Percentiles rank a stretch among this genome's conserved stretches.
phyloP scores from a whole-genome alignment of 2,797 vertebrate species.

The Semaprochilodus insignis region DNA sequence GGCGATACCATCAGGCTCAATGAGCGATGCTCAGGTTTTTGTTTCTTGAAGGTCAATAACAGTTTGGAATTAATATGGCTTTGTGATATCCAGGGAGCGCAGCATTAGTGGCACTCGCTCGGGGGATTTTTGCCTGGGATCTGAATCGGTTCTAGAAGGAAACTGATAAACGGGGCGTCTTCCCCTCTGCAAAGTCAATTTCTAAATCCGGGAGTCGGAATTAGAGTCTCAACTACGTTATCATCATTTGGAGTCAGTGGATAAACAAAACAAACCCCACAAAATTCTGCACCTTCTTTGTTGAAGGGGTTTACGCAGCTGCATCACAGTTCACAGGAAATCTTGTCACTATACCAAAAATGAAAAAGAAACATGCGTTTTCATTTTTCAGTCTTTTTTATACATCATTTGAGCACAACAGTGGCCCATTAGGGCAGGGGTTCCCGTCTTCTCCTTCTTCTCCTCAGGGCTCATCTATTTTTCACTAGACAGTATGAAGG shows the following conservation, averaged over 20 bases:
- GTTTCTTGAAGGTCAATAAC: slow-evolving; percentile 58
- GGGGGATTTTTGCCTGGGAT: slow-evolving; percentile 31
- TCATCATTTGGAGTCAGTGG: slow-evolving; percentile 28
- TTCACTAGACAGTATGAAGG: too few relatives aligned
- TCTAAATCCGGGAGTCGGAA: slow-evolving; percentile 37
- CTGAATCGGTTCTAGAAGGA: slow-evolving; percentile 41
- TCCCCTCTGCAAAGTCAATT: slow-evolving; percentile 46
- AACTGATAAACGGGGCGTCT: slow-evolving; percentile 42
- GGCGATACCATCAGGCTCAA: slow-evolving; percentile 54
- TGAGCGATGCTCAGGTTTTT: slow-evolving; percentile 50
- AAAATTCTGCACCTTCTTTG: background rate
- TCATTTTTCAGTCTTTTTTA: too few relatives aligned
- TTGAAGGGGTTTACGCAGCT: background rate
- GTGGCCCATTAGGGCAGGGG: too few relatives aligned
- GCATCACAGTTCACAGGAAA: too few relatives aligned
- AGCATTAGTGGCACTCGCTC: slow-evolving; percentile 44
- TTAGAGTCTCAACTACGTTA: slow-evolving; percentile 23
- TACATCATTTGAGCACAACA: too few relatives aligned
- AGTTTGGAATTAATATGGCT: slow-evolving; percentile 56
- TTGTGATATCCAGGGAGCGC: slow-evolving; percentile 50
- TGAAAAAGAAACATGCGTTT: too few relatives aligned
- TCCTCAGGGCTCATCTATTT: too few relatives aligned
- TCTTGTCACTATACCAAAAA: too few relatives aligned
- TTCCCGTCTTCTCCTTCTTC: too few relatives aligned
- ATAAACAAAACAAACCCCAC: slow-evolving; percentile 24